These are phyloP conservation scores for Mycteria americana DNA, from an alignment of 2,797 vertebrate genomes.

Conservation along the genomic window DNA sequence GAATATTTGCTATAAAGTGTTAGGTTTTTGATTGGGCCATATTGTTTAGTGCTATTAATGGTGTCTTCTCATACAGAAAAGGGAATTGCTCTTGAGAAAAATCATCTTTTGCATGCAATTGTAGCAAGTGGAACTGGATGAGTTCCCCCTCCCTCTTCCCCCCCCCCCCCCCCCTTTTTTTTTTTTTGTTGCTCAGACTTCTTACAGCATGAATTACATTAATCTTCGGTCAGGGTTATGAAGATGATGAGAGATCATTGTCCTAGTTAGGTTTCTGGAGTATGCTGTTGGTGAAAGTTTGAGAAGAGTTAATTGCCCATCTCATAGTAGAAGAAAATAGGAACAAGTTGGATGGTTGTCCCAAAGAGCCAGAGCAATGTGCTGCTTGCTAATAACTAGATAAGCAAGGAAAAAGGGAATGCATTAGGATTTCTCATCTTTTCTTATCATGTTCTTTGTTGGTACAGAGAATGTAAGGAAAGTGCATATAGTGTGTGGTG, in stretches of 20 bases:
- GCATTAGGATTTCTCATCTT: neutral
- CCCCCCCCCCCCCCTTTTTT: no score
- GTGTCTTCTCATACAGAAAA: neutral
- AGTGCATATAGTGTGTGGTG: accelerated
- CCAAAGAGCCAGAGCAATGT: neutral
- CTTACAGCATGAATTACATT: neutral
- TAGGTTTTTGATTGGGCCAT: slow-evolving; percentile 16
- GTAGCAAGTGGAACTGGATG: neutral
- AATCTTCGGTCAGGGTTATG: neutral
- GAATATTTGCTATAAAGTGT: slow-evolving; percentile 13
- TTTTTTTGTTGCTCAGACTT: neutral
- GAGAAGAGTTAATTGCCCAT: neutral
- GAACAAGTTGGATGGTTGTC: neutral
- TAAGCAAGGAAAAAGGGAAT: neutral
- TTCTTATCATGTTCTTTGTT: neutral
- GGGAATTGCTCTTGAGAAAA: neutral
- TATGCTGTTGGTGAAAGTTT: neutral
- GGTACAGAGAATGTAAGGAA: neutral
- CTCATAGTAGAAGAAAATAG: neutral
- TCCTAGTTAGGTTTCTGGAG: neutral
- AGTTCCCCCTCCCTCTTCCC: neutral
- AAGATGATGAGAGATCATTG: neutral
- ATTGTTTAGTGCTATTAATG: slow-evolving; percentile 10
- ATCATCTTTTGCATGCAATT: neutral
- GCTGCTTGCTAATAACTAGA: neutral